These are phyloP conservation scores for Patella ulyssiponensis DNA, from an alignment of 2,888 invertebrate species.

Conservation along the genomic window DNA sequence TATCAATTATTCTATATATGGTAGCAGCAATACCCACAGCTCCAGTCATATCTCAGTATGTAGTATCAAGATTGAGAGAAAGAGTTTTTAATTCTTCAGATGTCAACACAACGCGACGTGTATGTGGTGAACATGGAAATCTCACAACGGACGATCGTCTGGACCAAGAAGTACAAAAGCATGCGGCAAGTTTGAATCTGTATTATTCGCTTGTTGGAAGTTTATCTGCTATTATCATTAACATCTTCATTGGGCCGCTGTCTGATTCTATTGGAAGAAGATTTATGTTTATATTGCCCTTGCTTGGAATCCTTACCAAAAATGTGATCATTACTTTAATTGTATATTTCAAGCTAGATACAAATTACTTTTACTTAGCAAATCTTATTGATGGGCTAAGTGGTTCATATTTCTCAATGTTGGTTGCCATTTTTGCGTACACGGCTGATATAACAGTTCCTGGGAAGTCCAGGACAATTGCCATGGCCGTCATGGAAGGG, in stretches of 20 bases:
- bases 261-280: slow-evolving; percentile 10
- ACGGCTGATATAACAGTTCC: slow-evolving; percentile 41
- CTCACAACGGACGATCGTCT: too few species aligned
- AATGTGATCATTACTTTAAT: background rate
- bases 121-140: too few species aligned
- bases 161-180: background rate
- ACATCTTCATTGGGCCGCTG: background rate
- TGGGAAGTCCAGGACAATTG: slow-evolving; percentile 39
- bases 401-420: slow-evolving; percentile 36
- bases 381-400: slow-evolving; percentile 41
- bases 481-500: slow-evolving; percentile 36
- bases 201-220: background rate
- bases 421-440: slow-evolving; percentile 36
- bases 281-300: background rate
- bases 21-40: background rate
- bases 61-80: background rate
- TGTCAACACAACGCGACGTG: too few species aligned
- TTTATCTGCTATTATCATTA: background rate
- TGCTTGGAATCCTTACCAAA: background rate
- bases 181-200: background rate
- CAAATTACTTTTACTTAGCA: slow-evolving; percentile 33
- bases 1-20: background rate
- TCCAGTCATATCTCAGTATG: background rate
- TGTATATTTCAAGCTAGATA: slow-evolving; percentile 5
- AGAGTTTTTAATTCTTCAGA: background rate